Evolutionary conservation across 1,140 invertebrate genomes (phyloP), one percentile per base, ranked within the genome.

Genomic region (Pogonomyrmex californicus): DNA sequence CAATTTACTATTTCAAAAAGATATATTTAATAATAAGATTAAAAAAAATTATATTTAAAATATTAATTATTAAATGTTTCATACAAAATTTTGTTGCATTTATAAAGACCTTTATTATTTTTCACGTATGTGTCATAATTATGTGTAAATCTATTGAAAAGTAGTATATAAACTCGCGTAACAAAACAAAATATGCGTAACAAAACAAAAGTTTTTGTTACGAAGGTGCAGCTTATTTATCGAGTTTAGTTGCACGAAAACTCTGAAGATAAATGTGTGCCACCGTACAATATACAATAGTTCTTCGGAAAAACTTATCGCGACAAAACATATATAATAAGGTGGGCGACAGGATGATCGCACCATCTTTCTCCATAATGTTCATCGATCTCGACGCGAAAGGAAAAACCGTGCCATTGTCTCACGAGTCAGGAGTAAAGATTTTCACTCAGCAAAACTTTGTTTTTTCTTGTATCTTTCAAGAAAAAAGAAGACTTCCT

Each of bases 351-450:
- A 75, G 14, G 68, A 58, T 44, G 78, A 82, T 82, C 54, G 54
- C 79, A 51, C 54, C 30, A 51, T 62, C 68, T 73, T 82, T 73
- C 79, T 75, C n/a, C 54, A 49, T 75, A 60, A 73, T 60, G 79
- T 47, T 83, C 54, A 73, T 83, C 79, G 79, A 83, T 83, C 79
- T 60, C 44, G 30, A 62, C 68, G 56, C 51, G 41, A 58, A 47
- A 83, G 68, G 38, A 83, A 73, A 71, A 83, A 60, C 79, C 41
- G 54, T 60, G 41, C 68, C 54, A 83, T 83, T 83, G 79, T 83
- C 79, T 83, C 68, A 83, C n/a, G 68, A 83, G 68, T 83, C 68
- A 66, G 23, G 65, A 38, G 65, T 70, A 81, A 81, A 83, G 79
- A 83, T 83, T 83, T 47, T 83, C 79, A 17, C 33, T n/a, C 54